phyloP scores from a whole-genome alignment of 2,888 invertebrate genomes.

The Germaria angustata region DNA sequence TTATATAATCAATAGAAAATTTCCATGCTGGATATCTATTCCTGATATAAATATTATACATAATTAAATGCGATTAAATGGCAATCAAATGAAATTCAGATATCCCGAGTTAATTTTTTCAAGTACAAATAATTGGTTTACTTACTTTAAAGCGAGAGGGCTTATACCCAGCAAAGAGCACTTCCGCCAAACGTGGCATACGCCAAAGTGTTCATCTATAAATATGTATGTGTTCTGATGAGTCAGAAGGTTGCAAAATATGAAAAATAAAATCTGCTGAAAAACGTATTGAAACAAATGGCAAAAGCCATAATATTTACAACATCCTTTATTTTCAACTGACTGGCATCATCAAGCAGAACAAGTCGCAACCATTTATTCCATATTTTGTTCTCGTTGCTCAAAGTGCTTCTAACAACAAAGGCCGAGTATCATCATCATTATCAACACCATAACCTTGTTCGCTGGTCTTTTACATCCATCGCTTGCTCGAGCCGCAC shows the following conservation, averaged over 20 bases:
- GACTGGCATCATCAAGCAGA: conserved; percentile 33
- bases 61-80: neutral
- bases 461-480: conserved; percentile 6
- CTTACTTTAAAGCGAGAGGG: conserved; percentile 77
- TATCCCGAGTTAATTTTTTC: too few species aligned
- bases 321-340: conserved; percentile 36
- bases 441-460: conserved; percentile 53
- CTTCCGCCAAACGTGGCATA: neutral
- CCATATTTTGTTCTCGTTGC: neutral
- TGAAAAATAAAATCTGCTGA: conserved; percentile 9
- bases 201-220: neutral
- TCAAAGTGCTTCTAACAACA: conserved; percentile 27
- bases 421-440: conserved; percentile 35
- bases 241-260: conserved; percentile 40
- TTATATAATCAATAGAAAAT: neutral
- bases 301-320: conserved; percentile 62
- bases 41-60: neutral
- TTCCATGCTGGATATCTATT: neutral
- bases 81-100: too few species aligned
- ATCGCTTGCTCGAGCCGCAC: conserved; percentile 2
- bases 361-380: conserved; percentile 45
- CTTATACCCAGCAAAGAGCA: conserved; percentile 59
- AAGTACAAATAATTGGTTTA: conserved; percentile 79
- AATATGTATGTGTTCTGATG: neutral
- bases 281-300: conserved; percentile 51